Percentiles rank a stretch among this genome's conserved stretches.
These are phyloP conservation scores for Halcyon smyrnensis DNA, from an alignment of 2,797 vertebrate species.

Conservation along the genomic window DNA sequence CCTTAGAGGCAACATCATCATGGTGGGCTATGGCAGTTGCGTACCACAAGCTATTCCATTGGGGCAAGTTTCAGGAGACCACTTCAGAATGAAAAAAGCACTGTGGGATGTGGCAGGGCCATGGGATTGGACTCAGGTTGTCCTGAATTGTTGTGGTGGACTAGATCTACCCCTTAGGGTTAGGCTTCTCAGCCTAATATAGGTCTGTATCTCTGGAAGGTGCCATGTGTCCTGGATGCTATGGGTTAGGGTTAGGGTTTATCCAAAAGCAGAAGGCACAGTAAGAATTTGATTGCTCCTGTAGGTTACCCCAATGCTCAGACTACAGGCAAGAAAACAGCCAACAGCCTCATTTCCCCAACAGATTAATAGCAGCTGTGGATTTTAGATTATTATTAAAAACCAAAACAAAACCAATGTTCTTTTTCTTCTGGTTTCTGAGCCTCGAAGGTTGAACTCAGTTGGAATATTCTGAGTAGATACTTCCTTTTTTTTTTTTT, in stretches of 20 bases:
- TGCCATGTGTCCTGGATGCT: neutral
- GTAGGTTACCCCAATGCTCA: neutral
- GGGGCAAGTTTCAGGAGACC: neutral
- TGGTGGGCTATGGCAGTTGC: neutral
- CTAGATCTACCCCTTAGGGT: neutral
- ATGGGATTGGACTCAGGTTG: neutral
- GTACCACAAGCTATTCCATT: neutral
- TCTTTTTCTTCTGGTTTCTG: neutral
- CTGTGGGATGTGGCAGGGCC: neutral
- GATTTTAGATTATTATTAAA: neutral
- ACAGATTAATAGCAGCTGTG: neutral
- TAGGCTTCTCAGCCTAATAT: fast-evolving
- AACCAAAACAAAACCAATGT: too few relatives aligned
- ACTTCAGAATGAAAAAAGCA: neutral
- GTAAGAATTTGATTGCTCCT: neutral
- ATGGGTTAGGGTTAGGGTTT: too few relatives aligned
- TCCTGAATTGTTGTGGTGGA: neutral
- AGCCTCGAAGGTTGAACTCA: neutral
- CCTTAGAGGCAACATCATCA: neutral
- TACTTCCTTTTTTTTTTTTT: neutral
- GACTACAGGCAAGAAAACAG: neutral
- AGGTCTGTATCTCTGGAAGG: neutral
- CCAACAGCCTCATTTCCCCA: neutral
- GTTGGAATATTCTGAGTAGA: neutral
- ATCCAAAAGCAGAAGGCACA: neutral